Evolutionary conservation across 2,888 invertebrate species (phyloP).

Genomic region (Pollenia labialis): DNA sequence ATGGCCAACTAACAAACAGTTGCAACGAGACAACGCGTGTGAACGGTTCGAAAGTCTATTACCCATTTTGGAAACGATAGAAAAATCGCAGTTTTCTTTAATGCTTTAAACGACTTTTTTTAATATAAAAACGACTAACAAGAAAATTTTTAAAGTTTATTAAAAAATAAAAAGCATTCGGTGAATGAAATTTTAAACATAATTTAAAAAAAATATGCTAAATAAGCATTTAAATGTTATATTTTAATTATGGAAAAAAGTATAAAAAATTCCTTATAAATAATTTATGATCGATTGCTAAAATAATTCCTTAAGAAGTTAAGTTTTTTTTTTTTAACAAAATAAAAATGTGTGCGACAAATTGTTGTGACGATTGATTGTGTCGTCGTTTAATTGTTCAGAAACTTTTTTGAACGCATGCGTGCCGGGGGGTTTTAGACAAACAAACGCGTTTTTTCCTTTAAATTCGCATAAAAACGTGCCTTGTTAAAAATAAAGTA

Average conservation of each 20-base stretch:
- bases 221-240: slow-evolving; percentile 49
- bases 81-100: neutral
- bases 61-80: neutral
- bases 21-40: slow-evolving; percentile 81
- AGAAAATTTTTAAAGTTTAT: neutral
- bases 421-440: neutral
- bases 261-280: neutral
- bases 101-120: slow-evolving; percentile 10
- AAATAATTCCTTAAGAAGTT: slow-evolving; percentile 39
- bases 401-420: slow-evolving; percentile 37
- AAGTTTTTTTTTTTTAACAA: slow-evolving; percentile 36
- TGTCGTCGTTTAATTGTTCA: slow-evolving; percentile 33
- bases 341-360: slow-evolving; percentile 27
- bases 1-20: slow-evolving; percentile 75
- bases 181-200: slow-evolving; percentile 51
- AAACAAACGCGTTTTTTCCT: neutral
- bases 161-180: slow-evolving; percentile 28
- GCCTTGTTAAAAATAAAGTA: slow-evolving; percentile 47
- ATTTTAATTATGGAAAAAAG: neutral
- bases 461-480: slow-evolving; percentile 47
- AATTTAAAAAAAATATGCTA: slow-evolving; percentile 27
- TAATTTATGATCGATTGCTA: slow-evolving; percentile 64
- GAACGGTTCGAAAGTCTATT: slow-evolving; percentile 76
- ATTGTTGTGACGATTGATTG: slow-evolving; percentile 39
- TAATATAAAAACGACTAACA: slow-evolving; percentile 29